These are phyloP conservation scores for Hemaris fuciformis DNA, from an alignment of 2,888 invertebrate species.

Conservation along the genomic window DNA sequence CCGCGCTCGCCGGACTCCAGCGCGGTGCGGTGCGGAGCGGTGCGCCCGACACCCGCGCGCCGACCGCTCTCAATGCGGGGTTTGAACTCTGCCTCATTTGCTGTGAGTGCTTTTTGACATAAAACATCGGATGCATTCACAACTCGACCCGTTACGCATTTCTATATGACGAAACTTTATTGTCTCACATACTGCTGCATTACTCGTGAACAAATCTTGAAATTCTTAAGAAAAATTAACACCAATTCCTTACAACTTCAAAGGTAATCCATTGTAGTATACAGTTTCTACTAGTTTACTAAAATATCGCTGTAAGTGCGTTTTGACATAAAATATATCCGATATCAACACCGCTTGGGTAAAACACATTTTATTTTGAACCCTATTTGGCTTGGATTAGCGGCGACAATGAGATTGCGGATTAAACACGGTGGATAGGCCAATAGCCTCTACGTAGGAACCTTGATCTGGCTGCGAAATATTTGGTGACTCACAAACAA, in stretches of 20 bases:
- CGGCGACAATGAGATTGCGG: not conserved
- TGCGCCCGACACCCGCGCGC: not conserved
- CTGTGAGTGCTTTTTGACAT: conserved; percentile 39
- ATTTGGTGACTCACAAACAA: conserved; percentile 46
- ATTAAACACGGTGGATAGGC: conserved; percentile 41
- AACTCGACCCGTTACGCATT: not conserved
- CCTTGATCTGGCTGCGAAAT: conserved; percentile 55
- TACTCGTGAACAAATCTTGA: not conserved
- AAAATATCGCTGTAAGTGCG: conserved; percentile 1
- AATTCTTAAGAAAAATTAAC: not conserved
- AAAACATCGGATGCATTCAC: conserved; percentile 31
- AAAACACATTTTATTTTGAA: not conserved
- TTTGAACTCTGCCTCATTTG: conserved; percentile 26
- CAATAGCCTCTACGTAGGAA: conserved; percentile 52
- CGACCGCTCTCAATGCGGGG: conserved; percentile 24
- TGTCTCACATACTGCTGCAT: not conserved
- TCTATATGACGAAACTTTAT: not conserved
- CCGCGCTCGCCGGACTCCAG: not conserved
- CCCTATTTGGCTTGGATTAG: not conserved
- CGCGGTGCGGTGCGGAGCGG: no score
- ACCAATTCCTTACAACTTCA: not conserved
- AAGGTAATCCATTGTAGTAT: not conserved
- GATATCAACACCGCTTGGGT: not conserved
- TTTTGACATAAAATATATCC: conserved; percentile 12
- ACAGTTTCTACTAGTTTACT: not conserved